Conservation (phyloP, 2,113 vertebrate species). For the Octodon degus region DNA sequence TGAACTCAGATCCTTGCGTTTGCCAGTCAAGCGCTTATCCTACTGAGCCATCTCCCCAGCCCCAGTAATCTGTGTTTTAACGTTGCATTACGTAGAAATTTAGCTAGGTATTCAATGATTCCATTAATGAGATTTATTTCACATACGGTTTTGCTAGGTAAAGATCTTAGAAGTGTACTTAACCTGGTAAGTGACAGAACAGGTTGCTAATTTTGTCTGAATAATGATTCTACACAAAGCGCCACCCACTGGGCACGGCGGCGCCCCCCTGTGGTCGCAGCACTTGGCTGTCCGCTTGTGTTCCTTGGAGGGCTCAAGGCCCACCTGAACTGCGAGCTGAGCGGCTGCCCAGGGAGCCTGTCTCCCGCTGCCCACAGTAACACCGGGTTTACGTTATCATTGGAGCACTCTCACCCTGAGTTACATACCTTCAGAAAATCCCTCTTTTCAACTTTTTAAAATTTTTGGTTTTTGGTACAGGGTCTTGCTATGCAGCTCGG, state of each 20-base stretch:
- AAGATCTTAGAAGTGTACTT: neutral
- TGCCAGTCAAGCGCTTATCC: too few species aligned
- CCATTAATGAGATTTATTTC: neutral
- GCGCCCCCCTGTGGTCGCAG: neutral
- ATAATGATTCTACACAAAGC: neutral
- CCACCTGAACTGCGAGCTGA: neutral
- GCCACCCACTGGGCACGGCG: neutral
- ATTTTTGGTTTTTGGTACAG: too few species aligned
- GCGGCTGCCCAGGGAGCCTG: neutral
- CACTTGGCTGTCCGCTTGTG: neutral
- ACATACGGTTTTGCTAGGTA: neutral
- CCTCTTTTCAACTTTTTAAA: neutral
- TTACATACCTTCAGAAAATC: neutral
- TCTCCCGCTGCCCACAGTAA: neutral
- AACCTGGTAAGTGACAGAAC: neutral
- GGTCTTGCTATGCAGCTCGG: too few species aligned
- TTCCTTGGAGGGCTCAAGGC: neutral
- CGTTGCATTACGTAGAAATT: neutral
- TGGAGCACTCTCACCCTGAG: neutral
- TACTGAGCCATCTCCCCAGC: too few species aligned
- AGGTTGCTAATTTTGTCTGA: neutral
- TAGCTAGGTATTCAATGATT: neutral
- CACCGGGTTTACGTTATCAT: neutral
- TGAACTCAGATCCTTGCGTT: too few species aligned
- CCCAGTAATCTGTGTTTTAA: neutral